phyloP scores from a whole-genome alignment of 2,888 invertebrate species.

The Caenorhabditis sulstoni region DNA sequence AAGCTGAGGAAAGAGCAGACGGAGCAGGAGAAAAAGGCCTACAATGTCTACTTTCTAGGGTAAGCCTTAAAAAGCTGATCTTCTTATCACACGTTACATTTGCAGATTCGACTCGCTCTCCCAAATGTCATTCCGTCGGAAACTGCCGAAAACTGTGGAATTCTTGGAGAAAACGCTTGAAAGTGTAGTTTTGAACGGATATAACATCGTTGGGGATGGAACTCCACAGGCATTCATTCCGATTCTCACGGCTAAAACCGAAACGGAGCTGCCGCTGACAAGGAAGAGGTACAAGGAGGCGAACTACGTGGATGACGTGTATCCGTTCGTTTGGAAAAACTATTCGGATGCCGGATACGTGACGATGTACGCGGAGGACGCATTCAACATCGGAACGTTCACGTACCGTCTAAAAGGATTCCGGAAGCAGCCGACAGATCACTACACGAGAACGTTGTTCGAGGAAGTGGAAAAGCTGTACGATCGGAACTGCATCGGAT shows the following conservation, averaged over 20 bases:
- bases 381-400: conserved; percentile 88
- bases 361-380: conserved; percentile 91
- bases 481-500: conserved; percentile 86
- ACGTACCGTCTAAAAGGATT: conserved; percentile 93
- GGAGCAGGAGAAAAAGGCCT: conserved; percentile 16
- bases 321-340: conserved; percentile 82
- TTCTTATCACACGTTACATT: not conserved
- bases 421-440: conserved; percentile 89
- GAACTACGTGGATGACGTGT: conserved; percentile 82
- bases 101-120: conserved; percentile 90
- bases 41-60: conserved; percentile 59
- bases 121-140: conserved; percentile 88
- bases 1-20: conserved; percentile 5
- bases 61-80: not conserved
- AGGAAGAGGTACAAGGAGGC: conserved; percentile 79
- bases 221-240: conserved; percentile 82
- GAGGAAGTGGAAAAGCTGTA: conserved; percentile 85
- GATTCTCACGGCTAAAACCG: conserved; percentile 81
- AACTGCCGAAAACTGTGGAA: conserved; percentile 87
- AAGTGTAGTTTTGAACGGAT: conserved; percentile 79
- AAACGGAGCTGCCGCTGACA: conserved; percentile 81
- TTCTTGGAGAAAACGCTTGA: conserved; percentile 83
- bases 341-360: conserved; percentile 81
- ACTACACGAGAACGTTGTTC: conserved; percentile 90
- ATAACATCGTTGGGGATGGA: conserved; percentile 82